Percentiles rank a stretch among this genome's conserved stretches.
Conservation (phyloP, 2,113 vertebrate genomes). For the Verasper variegatus region DNA sequence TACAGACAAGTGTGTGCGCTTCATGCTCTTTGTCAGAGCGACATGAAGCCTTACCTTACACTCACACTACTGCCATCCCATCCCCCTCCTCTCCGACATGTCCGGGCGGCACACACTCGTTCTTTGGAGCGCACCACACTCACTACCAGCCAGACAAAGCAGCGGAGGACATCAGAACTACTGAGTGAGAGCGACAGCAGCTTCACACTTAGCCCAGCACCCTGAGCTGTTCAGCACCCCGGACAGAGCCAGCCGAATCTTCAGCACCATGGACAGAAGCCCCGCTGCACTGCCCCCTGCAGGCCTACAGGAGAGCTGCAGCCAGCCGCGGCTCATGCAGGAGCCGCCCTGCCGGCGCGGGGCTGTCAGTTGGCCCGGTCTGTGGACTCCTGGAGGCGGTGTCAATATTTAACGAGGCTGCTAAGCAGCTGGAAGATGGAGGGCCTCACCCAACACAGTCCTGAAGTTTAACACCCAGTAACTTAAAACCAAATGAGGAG, state of each 20-base stretch:
- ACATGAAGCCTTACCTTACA: slow-evolving; percentile 72
- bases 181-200: neutral
- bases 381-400: neutral
- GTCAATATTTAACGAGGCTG: neutral
- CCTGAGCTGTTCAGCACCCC: slow-evolving; percentile 61
- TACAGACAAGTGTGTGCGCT: slow-evolving; percentile 26
- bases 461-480: neutral
- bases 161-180: neutral
- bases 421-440: neutral
- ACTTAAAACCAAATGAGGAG: neutral
- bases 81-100: slow-evolving; percentile 67
- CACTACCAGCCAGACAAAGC: neutral
- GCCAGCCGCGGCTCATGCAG: neutral
- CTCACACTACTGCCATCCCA: slow-evolving; percentile 59
- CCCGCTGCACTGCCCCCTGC: slow-evolving; percentile 55
- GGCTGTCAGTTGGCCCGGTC: neutral
- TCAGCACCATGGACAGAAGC: slow-evolving; percentile 78
- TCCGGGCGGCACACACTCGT: slow-evolving; percentile 3
- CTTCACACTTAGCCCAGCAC: slow-evolving; percentile 6
- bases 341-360: neutral
- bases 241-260: slow-evolving; percentile 63
- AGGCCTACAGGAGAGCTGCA: slow-evolving; percentile 41
- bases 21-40: slow-evolving; percentile 66
- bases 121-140: neutral
- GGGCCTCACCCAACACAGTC: neutral